These are phyloP conservation scores for Sarcophilus harrisii DNA, from an alignment of 2,797 vertebrate species.

Conservation along the genomic window DNA sequence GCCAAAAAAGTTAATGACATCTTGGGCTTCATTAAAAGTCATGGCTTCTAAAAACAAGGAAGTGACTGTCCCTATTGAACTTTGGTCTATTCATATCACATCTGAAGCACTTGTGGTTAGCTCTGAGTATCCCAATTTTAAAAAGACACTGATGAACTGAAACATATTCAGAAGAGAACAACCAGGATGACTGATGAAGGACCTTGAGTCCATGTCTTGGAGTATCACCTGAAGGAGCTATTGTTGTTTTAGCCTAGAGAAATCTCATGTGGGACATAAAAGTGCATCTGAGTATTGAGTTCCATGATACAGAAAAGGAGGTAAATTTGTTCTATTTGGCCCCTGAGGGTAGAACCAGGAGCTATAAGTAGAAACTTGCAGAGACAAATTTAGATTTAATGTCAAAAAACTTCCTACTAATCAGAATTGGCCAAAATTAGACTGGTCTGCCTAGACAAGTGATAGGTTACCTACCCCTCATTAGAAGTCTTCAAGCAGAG, in stretches of 20 bases:
- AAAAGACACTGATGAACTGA: neutral
- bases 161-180: neutral
- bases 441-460: neutral
- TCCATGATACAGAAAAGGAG: neutral
- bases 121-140: neutral
- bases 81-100: neutral
- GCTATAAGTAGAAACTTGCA: neutral
- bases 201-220: neutral
- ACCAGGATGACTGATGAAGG: neutral
- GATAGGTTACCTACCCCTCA: neutral
- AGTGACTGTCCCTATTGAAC: neutral
- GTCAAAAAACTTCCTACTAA: neutral
- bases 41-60: neutral
- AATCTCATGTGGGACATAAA: neutral
- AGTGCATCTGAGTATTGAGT: neutral
- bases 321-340: neutral
- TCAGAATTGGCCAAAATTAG: neutral
- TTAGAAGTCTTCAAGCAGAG: neutral
- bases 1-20: neutral
- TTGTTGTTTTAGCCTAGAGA: neutral
- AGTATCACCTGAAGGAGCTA: neutral
- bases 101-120: neutral
- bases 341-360: neutral
- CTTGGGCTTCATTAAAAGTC: neutral
- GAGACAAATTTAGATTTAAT: neutral